Base-by-base conservation (phyloP, 2,797 vertebrate genomes). In the Mus minutoides region DNA sequence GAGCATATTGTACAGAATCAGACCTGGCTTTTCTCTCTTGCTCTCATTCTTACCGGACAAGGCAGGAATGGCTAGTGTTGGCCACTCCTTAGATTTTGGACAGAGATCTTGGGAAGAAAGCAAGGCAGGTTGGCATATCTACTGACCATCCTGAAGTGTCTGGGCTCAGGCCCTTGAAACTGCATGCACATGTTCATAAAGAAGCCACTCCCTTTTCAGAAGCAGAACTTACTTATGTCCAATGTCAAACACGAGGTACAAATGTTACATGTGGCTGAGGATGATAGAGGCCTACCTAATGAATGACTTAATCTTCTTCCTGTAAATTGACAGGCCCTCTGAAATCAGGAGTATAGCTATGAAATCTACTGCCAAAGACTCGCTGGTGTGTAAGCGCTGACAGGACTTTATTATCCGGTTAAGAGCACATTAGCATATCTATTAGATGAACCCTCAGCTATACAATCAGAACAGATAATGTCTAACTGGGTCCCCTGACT, bases 391-490 rank as follows among this genome's bases (percentile, higher is more conserved):
- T 69, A 46, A 83, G 90, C 22, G 6, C 79, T 78, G 95, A 91
- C 31, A 84, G 94, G 88, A 88, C 86, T 90, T 79, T 76, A 92
- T 96, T 93, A 93, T 88, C 62, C 29, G 76, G 86, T 90, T 96
- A 94, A 96, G 94, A 92, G 88, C 83, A 94, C 64, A 95, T 97
- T 96, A 96, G 95, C 92, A 92, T 92, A 91, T 91, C 95, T 95
- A 89, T 90, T 84, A 92, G 95, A 95, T 95, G 77, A 89, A 92
- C 75, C 40, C 69, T 87, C 79, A 24, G 83, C 86, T 94, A 26
- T n/a, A 73, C 91, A 49, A 75, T 29, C 0, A 0, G 19, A 77
- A 26, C 52, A 49, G 67, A 62, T 71, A 71, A 79, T 4, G 21
- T 54, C 67, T 54, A 73, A 88, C 89, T n/a, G 56, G 88, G 88